Evolutionary conservation across 2,113 vertebrate species (phyloP).

Genomic region (Crypturellus undulatus): DNA sequence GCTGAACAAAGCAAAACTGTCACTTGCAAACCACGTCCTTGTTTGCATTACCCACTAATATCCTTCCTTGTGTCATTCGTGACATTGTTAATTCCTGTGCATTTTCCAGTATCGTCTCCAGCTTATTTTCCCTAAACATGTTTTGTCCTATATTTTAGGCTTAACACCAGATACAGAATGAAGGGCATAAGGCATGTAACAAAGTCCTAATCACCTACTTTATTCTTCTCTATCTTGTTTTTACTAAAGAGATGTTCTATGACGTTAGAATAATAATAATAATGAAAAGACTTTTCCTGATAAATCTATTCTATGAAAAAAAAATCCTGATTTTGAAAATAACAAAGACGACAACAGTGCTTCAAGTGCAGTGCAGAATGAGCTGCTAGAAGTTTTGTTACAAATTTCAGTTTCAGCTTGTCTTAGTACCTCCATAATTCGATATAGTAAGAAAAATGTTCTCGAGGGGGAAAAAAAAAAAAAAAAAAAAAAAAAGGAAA

Average conservation of each 20-base stretch:
- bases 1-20: not conserved
- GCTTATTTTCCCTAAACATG: not conserved
- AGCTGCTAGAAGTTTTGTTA: not conserved
- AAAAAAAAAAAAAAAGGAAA: no score
- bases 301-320: not conserved
- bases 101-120: not conserved
- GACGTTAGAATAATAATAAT: not conserved
- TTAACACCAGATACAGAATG: not conserved
- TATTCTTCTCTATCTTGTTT: not conserved
- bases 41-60: not conserved
- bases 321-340: not conserved
- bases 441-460: not conserved
- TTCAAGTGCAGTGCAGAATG: not conserved
- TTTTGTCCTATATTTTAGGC: not conserved
- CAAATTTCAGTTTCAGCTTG: not conserved
- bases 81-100: rapidly evolving
- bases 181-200: not conserved
- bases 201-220: not conserved
- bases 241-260: not conserved
- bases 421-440: not conserved
- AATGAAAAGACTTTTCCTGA: not conserved
- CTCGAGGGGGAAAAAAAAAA: no score
- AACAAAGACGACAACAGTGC: not conserved
- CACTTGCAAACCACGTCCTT: not conserved
- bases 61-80: not conserved